These are phyloP conservation scores for Polydrusus tereticollis DNA, from an alignment of 2,888 invertebrate species.

Conservation along the genomic window DNA sequence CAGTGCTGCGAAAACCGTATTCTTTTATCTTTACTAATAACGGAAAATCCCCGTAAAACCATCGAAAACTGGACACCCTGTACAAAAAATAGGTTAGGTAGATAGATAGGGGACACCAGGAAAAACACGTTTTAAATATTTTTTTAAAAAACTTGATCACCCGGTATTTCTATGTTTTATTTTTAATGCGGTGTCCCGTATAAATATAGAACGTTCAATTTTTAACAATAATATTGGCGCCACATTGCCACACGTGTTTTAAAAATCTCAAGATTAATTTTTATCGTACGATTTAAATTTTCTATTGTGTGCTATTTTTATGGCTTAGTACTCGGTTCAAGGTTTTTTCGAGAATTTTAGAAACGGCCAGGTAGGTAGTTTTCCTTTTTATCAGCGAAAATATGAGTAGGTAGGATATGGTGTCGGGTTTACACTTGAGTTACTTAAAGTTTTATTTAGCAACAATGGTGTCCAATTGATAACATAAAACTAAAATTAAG, in stretches of 20 bases:
- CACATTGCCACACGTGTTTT: neutral
- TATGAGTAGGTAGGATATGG: neutral
- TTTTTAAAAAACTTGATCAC: no score
- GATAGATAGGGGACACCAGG: no score
- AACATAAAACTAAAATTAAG: no score
- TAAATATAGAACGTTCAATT: neutral
- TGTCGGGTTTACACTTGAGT: neutral
- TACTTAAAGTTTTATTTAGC: no score
- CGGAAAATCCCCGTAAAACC: no score
- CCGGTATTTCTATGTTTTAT: neutral
- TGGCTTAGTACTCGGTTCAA: slow-evolving; percentile 27
- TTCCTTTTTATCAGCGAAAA: slow-evolving; percentile 1
- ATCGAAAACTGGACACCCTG: no score
- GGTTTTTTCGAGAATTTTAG: slow-evolving; percentile 15
- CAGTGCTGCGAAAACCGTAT: no score
- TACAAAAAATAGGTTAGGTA: no score
- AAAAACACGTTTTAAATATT: no score
- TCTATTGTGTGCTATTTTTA: slow-evolving; percentile 29
- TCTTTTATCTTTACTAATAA: no score
- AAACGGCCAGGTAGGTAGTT: neutral
- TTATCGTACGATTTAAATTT: slow-evolving; percentile 15
- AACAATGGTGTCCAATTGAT: no score
- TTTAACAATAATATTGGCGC: neutral
- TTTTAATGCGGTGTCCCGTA: neutral
- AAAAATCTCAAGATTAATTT: slow-evolving; percentile 19